These are phyloP conservation scores for Haliaeetus leucogaster DNA, from an alignment of 2,113 vertebrate species.

Conservation along the genomic window DNA sequence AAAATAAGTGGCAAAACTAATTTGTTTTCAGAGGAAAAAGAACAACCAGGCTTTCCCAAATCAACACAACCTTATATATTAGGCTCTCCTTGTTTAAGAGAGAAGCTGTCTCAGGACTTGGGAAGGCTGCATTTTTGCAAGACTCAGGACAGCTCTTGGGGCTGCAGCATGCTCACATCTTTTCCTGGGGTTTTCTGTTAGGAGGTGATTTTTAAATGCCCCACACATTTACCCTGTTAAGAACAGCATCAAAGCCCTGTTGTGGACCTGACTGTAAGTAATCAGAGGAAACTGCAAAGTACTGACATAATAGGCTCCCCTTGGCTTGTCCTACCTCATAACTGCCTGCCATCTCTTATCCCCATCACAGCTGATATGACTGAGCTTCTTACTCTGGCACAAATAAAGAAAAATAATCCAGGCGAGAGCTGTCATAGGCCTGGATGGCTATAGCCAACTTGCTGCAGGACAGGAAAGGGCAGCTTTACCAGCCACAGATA, in stretches of 20 bases:
- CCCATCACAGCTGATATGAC: not conserved
- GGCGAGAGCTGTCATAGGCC: not conserved
- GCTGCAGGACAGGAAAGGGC: not conserved
- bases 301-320: not conserved
- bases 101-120: not conserved
- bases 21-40: not conserved
- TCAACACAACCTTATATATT: not conserved
- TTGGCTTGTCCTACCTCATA: not conserved
- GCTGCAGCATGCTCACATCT: not conserved
- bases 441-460: not conserved
- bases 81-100: not conserved
- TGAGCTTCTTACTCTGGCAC: not conserved
- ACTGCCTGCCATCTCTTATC: conserved; percentile 18
- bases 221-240: no score
- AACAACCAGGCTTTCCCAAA: not conserved
- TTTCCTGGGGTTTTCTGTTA: not conserved
- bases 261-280: not conserved
- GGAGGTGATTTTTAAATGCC: not conserved
- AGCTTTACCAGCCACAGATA: not conserved
- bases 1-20: not conserved
- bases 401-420: not conserved
- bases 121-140: not conserved
- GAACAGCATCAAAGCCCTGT: not conserved
- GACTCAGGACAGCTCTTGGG: fast-evolving
- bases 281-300: not conserved